A percentile compares a stretch with the other conserved stretches of the same genome.
These are phyloP conservation scores for Tichodroma muraria DNA, from an alignment of 2,113 vertebrate genomes.

Conservation along the genomic window DNA sequence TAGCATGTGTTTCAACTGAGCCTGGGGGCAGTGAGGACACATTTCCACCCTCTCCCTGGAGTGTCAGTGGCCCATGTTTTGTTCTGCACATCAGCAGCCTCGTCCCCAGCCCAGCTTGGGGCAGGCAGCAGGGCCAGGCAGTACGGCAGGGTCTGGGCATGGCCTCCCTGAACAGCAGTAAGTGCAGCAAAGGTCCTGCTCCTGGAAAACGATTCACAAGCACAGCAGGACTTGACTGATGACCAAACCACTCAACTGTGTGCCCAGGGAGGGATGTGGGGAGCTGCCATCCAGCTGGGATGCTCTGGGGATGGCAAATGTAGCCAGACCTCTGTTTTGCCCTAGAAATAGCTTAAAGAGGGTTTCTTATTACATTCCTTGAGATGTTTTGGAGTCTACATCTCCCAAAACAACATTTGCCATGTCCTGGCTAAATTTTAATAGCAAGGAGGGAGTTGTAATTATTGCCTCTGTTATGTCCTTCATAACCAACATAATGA, in stretches of 20 bases:
- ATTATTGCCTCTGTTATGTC: conserved; percentile 10
- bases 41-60: background rate
- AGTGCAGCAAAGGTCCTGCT: background rate
- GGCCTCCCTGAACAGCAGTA: background rate
- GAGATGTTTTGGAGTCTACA: background rate
- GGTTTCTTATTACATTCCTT: background rate
- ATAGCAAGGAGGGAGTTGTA: background rate
- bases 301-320: background rate
- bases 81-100: rapidly evolving
- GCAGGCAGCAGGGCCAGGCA: background rate
- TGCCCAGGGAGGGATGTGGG: background rate
- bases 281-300: background rate
- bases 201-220: background rate
- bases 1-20: conserved; percentile 15
- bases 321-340: background rate
- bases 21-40: background rate
- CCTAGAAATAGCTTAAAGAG: background rate
- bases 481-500: background rate
- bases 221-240: background rate
- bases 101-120: background rate
- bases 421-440: background rate
- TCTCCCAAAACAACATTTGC: background rate
- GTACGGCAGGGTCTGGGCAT: background rate
- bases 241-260: background rate
- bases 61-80: background rate